Evolutionary conservation across 2,888 invertebrate genomes (phyloP), one percentile per base, ranked within the genome.

Genomic region (Alviniconcha strummeri): DNA sequence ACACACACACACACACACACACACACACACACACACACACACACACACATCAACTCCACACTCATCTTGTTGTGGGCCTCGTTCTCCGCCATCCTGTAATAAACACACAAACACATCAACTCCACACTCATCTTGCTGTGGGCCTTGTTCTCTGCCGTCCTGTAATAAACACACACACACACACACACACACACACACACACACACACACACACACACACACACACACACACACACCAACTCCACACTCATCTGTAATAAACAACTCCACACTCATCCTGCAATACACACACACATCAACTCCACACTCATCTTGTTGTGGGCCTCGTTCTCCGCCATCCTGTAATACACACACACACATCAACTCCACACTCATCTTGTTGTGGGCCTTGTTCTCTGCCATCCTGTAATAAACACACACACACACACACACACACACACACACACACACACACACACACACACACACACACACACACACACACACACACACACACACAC

Each of bases 151-250:
- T 96, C 96, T 8, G 91, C 91, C 86, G 90, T 91, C 88, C 36
- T 36, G 97, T 97, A 97, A 98, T 98, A 15, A 98, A 96, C 7
- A 97, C 96, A 0, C 98, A 96, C 83, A 98, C n/a, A 77, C 9
- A 84, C 64, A 56, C 54, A 52, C 5, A 74, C 13, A 69, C 69
- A 6, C 69, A 69, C 7, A 69, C 69, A 69, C 15, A 11, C 69
- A 11, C 15, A 6, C 15, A 11, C 69, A 69, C 7, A 6, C 15
- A 11, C 15, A 69, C 69, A 69, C 69, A 15, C 17, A 69, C 15
- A 11, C 69, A 11, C 15, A 9, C 17, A 69, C 11, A 15, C 69
- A 69, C 15, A 69, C 15, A 69, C 69, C 15, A 6, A 69, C 69
- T 15, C 69, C 6, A n/a, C 15, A 6, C 69, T 6, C 69, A 69